phyloP scores from a whole-genome alignment of 2,113 vertebrate genomes.

The Apus apus region DNA sequence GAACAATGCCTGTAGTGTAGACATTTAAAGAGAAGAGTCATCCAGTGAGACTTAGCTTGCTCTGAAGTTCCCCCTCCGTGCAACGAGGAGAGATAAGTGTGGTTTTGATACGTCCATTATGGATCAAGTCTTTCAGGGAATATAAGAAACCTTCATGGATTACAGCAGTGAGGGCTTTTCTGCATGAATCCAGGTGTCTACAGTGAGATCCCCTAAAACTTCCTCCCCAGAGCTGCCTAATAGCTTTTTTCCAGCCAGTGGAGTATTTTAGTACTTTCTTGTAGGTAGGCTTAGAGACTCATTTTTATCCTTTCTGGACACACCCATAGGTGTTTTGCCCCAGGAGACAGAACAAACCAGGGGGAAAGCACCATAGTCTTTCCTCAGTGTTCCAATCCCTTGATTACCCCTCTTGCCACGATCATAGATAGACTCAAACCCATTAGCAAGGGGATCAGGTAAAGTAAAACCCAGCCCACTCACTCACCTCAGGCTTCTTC shows the following conservation, averaged over 20 bases:
- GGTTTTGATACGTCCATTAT: neutral
- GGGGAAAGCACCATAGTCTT: neutral
- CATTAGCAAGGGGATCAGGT: neutral
- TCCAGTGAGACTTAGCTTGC: neutral
- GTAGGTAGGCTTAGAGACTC: neutral
- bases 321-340: neutral
- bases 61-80: neutral
- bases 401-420: neutral
- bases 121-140: neutral
- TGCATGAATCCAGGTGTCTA: neutral
- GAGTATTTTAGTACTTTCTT: neutral
- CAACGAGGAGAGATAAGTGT: neutral
- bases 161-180: neutral
- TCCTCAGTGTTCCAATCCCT: neutral
- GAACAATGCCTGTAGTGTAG: neutral
- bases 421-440: neutral
- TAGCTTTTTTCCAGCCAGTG: neutral
- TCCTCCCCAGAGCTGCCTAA: neutral
- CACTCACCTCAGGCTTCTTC: slow-evolving; percentile 83
- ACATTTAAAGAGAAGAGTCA: neutral
- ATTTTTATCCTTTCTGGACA: neutral
- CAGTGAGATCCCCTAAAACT: neutral
- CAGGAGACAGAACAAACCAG: neutral
- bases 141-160: neutral
- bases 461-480: neutral